Evolutionary conservation across 2,888 invertebrate genomes (phyloP).

Genomic region (Nephrotoma flavescens): DNA sequence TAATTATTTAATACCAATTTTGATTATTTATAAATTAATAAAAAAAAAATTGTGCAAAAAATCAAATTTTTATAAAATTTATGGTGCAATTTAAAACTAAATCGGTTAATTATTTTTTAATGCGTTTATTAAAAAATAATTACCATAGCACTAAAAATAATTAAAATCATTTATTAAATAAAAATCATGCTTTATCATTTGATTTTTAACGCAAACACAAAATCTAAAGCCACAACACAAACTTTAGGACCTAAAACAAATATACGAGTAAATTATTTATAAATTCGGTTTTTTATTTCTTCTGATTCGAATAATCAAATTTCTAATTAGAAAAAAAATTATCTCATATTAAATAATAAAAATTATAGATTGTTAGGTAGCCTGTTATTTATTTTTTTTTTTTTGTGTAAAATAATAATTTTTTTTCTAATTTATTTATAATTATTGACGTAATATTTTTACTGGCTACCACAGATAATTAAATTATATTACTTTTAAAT

Average conservation of each 20-base stretch:
- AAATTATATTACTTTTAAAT: not conserved
- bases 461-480: constrained; percentile 19
- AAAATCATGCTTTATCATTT: not conserved
- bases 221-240: not conserved
- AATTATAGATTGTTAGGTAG: not conserved
- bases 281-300: not conserved
- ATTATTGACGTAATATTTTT: not conserved
- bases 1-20: not conserved
- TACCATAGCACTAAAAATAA: not conserved
- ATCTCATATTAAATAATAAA: not conserved
- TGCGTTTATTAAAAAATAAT: not conserved
- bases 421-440: not conserved
- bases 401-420: not conserved
- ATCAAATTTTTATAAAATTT: not conserved
- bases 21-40: not conserved
- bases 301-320: not conserved
- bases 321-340: not conserved
- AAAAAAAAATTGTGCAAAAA: not conserved
- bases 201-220: not conserved
- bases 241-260: not conserved
- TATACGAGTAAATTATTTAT: not conserved
- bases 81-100: not conserved
- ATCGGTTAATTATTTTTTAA: not conserved
- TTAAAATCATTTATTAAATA: not conserved
- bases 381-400: not conserved